Conservation (phyloP, 37 sponge, comb jelly and placozoan genomes). For the Axinella damicornis region DNA sequence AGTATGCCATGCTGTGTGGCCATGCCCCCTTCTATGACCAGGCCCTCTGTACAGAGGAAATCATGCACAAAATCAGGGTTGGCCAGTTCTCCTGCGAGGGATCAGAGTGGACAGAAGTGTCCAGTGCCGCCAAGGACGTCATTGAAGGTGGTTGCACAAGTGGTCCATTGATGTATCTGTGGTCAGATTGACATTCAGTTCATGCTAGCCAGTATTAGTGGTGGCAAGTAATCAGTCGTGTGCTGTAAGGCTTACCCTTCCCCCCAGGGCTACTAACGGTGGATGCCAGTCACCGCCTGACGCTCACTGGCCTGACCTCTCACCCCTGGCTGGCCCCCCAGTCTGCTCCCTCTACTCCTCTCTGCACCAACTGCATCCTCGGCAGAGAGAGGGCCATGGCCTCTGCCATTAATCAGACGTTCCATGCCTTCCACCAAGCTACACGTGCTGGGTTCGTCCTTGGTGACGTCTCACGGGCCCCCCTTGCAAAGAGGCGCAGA, state of each 20-base stretch:
- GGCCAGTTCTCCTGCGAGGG: slow-evolving; percentile 75
- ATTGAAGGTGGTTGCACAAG: slow-evolving; percentile 71
- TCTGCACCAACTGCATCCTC: slow-evolving; percentile 72
- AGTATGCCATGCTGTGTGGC: slow-evolving; percentile 95
- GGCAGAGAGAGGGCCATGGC: slow-evolving; percentile 49
- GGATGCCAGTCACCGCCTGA: slow-evolving; percentile 76
- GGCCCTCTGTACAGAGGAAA: slow-evolving; percentile 48
- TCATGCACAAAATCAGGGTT: slow-evolving; percentile 73
- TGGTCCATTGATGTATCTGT: background rate
- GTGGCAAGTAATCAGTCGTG: too few species aligned
- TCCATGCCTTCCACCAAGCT: slow-evolving; percentile 85
- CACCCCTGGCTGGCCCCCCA: slow-evolving; percentile 83
- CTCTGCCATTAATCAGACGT: slow-evolving; percentile 83
- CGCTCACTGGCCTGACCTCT: slow-evolving; percentile 46
- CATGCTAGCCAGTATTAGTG: too few species aligned
- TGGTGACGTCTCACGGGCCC: slow-evolving; percentile 84
- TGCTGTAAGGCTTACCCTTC: background rate
- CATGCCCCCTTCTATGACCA: slow-evolving; percentile 88
- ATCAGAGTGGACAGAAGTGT: slow-evolving; percentile 81
- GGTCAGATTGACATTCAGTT: background rate
- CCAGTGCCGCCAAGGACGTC: slow-evolving; percentile 75
- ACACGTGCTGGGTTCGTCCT: slow-evolving; percentile 80
- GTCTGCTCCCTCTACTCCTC: slow-evolving; percentile 76
- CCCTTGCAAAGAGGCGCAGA: slow-evolving; percentile 89
- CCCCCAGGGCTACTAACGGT: slow-evolving; percentile 82